These are phyloP conservation scores for Paradisaea rubra DNA, from an alignment of 2,113 vertebrate genomes.

Conservation along the genomic window DNA sequence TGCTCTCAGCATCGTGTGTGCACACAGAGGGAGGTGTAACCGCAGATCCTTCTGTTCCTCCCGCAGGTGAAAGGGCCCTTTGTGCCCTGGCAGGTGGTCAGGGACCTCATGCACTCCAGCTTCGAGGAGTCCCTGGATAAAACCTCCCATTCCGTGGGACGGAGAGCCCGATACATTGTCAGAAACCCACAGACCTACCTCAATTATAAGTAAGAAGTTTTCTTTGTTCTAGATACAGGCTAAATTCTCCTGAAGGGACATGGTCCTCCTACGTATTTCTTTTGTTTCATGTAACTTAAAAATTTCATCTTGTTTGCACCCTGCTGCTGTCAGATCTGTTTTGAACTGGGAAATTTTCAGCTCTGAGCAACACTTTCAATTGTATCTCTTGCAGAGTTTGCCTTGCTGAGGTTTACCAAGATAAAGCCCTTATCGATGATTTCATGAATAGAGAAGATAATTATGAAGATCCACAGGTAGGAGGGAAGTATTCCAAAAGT, in stretches of 20 bases:
- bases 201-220: constrained; percentile 83
- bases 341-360: not conserved
- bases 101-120: constrained; percentile 87
- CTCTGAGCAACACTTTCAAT: not conserved
- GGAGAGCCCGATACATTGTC: constrained; percentile 89
- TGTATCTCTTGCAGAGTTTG: constrained; percentile 79
- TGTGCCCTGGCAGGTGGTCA: constrained; percentile 86
- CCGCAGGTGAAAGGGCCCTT: constrained; percentile 85
- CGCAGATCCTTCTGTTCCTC: not conserved
- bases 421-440: constrained; percentile 79
- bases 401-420: constrained; percentile 91
- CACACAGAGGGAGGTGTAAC: fast-evolving
- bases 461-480: constrained; percentile 82
- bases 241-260: not conserved
- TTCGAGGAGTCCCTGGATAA: constrained; percentile 90
- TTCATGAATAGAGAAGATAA: constrained; percentile 77
- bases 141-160: constrained; percentile 86
- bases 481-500: not conserved
- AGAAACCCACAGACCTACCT: constrained; percentile 90
- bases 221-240: not conserved
- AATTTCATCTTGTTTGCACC: not conserved
- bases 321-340: not conserved
- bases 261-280: not conserved
- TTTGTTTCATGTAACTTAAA: not conserved
- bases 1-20: fast-evolving